These are phyloP conservation scores for Cryptus viduatorius DNA, from an alignment of 2,888 invertebrate genomes.

Conservation along the genomic window DNA sequence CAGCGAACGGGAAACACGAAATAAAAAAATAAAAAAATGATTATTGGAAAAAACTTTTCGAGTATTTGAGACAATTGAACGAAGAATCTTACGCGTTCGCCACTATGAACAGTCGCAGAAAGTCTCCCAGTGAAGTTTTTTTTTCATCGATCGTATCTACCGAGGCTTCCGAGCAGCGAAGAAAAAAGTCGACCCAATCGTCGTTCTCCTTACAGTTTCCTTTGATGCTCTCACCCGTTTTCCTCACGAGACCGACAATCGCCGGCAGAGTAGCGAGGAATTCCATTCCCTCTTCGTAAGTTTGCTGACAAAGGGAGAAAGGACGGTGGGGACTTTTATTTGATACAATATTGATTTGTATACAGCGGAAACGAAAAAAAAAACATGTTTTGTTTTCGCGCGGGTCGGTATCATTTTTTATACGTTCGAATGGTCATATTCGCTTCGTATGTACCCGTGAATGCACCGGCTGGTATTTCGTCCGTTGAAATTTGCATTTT, in stretches of 20 bases:
- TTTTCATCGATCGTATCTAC: constrained; percentile 68
- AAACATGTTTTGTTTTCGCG: constrained; percentile 6
- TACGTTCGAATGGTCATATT: constrained; percentile 14
- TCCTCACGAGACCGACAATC: constrained; percentile 75
- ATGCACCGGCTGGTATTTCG: not conserved
- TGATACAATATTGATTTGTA: not conserved
- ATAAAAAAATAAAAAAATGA: constrained; percentile 2
- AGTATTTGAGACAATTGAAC: not conserved
- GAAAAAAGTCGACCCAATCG: constrained; percentile 79
- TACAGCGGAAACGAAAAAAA: too few species aligned
- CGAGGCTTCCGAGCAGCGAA: constrained; percentile 73
- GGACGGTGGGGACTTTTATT: not conserved
- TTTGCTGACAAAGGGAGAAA: constrained; percentile 72
- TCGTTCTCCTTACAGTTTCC: constrained; percentile 65
- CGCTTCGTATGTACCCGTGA: not conserved
- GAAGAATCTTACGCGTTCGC: constrained; percentile 78
- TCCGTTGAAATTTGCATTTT: constrained; percentile 34
- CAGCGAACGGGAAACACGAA: constrained; percentile 39
- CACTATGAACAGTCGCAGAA: constrained; percentile 77
- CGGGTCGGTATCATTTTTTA: not conserved
- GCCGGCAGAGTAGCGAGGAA: constrained; percentile 79
- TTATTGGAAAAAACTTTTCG: not conserved
- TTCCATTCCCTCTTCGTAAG: constrained; percentile 81
- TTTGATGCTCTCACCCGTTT: constrained; percentile 52
- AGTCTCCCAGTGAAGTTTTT: constrained; percentile 74